Percentiles rank a stretch among this genome's conserved stretches.
These are phyloP conservation scores for Galbula dea DNA, from an alignment of 2,113 vertebrate genomes.

Conservation along the genomic window DNA sequence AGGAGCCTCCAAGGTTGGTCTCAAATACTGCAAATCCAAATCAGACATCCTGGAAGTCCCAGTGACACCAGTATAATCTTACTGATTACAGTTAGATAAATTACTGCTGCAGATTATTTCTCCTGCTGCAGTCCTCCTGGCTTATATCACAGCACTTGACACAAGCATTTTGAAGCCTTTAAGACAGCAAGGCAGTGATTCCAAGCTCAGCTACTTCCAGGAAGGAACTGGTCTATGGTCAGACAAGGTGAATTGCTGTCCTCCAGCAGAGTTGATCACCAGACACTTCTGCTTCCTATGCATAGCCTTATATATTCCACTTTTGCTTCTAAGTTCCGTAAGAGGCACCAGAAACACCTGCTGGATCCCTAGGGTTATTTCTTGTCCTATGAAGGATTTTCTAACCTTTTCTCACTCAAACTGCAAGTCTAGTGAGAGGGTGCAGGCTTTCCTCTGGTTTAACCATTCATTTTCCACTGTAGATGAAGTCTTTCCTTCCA, in stretches of 20 bases:
- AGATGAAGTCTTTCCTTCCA: slow-evolving; percentile 29
- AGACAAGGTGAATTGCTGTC: neutral
- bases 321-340: neutral
- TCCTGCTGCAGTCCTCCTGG: neutral
- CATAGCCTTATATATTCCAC: too few relatives aligned
- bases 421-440: neutral
- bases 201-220: neutral
- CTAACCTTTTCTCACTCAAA: neutral
- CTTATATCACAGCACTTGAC: neutral
- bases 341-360: neutral
- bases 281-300: neutral
- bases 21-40: neutral
- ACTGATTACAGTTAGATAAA: neutral
- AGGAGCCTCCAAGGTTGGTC: neutral
- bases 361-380: neutral
- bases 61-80: neutral
- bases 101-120: neutral
- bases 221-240: neutral
- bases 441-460: neutral
- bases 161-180: neutral
- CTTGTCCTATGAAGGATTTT: neutral
- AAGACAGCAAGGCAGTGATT: neutral
- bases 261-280: neutral
- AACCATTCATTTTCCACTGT: neutral
- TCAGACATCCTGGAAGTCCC: neutral